Evolutionary conservation across 2,888 invertebrate genomes (phyloP), one percentile per base, ranked within the genome.

Genomic region (Strigamia crassipes): DNA sequence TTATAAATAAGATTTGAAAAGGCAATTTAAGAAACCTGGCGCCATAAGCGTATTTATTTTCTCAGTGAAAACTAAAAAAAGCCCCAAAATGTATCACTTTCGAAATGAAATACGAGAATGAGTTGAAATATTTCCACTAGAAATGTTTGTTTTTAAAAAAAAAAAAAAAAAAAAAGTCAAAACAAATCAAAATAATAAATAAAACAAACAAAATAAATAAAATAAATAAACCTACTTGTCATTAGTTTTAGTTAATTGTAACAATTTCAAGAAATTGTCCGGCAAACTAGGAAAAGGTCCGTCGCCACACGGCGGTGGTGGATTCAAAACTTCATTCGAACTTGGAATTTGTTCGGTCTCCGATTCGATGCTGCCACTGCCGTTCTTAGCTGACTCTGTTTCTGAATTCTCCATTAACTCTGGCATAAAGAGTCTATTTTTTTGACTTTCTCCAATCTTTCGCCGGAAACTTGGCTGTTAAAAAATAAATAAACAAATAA

Each of bases 401-500:
- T 84, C 84, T 0, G 84, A 84, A 79, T 83, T 83, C 81, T 84
- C 84, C 83, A 83, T 84, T n/a, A 83, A 78, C 18, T 84, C 83
- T 9, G 84, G 84, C 83, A 83, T 84, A 34, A 83, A 80, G 23
- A 81, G 81, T 66, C 83, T 83, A 6, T 81, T 82, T 79, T 84
- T 84, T n/a, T 18, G 66, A n/a, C 79, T 23, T 46, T 84, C 83
- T 27, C 81, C 66, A 34, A 61, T 15, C 15, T 61, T 21, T 38
- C 81, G 61, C n/a, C 81, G 61, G 38, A 81, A 31, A 27, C 61
- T 81, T 6, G 21, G 66, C 73, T 81, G 23, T 27, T 46, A 31
- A 51, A 51, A 38, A 34, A 23, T 15, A 34, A 78, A 23, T n/a
- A 23, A 78, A 34, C 1, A 78, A 23, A 78, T 6, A 78, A 31